Evolutionary conservation across 2,888 invertebrate genomes (phyloP).

Genomic region (Uropetala carovei): DNA sequence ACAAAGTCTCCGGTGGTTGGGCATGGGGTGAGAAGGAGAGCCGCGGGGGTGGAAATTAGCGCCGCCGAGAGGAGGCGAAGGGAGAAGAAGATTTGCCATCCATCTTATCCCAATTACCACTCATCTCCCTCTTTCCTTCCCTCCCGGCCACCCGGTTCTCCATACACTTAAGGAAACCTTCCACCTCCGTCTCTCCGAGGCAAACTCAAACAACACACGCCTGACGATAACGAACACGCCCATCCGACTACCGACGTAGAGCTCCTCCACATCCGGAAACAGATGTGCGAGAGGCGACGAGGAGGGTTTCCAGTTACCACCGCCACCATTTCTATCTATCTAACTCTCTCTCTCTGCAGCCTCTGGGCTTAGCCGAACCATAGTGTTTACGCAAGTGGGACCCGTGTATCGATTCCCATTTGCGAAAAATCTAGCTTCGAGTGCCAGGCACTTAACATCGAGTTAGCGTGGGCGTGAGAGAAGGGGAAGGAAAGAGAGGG

Average conservation of each 20-base stretch:
- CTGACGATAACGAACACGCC: too few species aligned
- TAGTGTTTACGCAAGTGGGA: not conserved
- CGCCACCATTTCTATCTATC: not conserved
- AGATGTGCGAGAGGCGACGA: not conserved
- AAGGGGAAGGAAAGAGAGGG: not conserved
- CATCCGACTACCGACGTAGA: not conserved
- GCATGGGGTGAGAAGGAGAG: not conserved
- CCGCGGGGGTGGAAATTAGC: not conserved
- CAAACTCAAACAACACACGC: not conserved
- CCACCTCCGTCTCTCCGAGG: not conserved
- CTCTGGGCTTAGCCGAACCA: not conserved
- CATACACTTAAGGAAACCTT: not conserved
- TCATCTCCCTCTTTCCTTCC: not conserved
- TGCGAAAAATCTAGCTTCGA: not conserved
- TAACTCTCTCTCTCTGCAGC: not conserved
- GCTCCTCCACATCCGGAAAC: not conserved
- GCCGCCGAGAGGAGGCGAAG: not conserved
- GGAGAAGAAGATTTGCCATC: not conserved
- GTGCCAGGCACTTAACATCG: not conserved
- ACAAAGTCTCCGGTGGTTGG: not conserved
- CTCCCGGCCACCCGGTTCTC: too few species aligned
- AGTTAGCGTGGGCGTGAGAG: not conserved
- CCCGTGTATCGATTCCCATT: conserved; percentile 21
- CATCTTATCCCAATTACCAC: conserved; percentile 6
- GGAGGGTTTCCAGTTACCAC: not conserved